phyloP scores from a whole-genome alignment of 1,140 invertebrate genomes.

The Drosophila jambulina region DNA sequence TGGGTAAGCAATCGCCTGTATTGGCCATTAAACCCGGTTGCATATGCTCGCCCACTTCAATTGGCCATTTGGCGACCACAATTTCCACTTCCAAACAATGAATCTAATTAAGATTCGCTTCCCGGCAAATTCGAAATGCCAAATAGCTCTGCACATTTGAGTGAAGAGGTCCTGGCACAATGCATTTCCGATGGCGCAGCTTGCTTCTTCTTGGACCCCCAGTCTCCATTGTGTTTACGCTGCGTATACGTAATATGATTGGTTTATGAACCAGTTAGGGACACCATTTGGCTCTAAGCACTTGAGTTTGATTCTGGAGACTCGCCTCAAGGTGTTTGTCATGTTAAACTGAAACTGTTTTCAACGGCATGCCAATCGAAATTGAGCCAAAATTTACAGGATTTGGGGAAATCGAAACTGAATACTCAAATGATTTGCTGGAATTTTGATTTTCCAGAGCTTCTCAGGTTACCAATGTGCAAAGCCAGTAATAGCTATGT shows the following conservation, averaged over 20 bases:
- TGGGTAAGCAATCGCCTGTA: constrained; percentile 3
- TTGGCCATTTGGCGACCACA: constrained; percentile 12
- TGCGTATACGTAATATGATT: constrained; percentile 57
- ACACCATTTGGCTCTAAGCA: not conserved
- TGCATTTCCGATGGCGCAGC: constrained; percentile 15
- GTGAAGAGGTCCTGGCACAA: constrained; percentile 8
- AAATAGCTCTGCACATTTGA: not conserved
- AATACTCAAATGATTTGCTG: not conserved
- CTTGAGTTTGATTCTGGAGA: not conserved
- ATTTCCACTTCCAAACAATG: constrained; percentile 50
- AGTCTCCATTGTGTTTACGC: constrained; percentile 23
- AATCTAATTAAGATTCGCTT: constrained; percentile 65
- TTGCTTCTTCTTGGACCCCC: constrained; percentile 2
- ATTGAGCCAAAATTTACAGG: not conserved
- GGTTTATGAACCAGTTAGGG: constrained; percentile 10
- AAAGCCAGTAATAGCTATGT: too few species aligned
- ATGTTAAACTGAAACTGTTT: constrained; percentile 9
- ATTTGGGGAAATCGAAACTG: not conserved
- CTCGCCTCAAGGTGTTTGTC: constrained; percentile 9
- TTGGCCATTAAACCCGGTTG: not conserved
- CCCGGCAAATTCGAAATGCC: not conserved
- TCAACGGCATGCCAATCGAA: not conserved
- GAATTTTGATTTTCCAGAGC: not conserved
- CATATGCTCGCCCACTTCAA: not conserved
- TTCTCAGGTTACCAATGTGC: not conserved